phyloP scores from a whole-genome alignment of 2,797 vertebrate species.

The Rhincodon typus region DNA sequence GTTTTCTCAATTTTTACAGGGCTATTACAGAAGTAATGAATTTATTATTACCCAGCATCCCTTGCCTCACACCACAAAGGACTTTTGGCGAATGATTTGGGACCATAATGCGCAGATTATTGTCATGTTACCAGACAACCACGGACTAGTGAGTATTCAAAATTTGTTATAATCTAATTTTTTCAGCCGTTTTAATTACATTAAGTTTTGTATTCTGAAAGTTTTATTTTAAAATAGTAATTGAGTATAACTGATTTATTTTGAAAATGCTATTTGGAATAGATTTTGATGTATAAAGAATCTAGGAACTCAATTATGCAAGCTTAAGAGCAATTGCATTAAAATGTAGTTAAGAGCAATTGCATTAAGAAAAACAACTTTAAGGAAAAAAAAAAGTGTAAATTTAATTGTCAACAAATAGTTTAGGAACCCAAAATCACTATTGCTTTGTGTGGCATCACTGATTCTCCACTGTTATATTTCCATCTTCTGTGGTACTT shows the following conservation, averaged over 20 bases:
- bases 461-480: not conserved
- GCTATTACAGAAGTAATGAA: conserved; percentile 96
- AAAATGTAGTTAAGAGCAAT: not conserved
- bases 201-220: not conserved
- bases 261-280: not conserved
- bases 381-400: not conserved
- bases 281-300: not conserved
- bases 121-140: conserved; percentile 97
- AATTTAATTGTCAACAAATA: not conserved
- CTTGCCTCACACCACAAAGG: conserved; percentile 93
- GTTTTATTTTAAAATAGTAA: not conserved
- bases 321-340: not conserved
- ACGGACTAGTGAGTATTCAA: conserved; percentile 75
- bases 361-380: not conserved
- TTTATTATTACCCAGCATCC: conserved; percentile 99
- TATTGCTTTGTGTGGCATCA: not conserved
- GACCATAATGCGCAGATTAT: conserved; percentile 98
- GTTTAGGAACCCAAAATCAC: not conserved
- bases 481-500: not conserved
- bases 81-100: conserved; percentile 99
- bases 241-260: not conserved
- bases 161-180: not conserved
- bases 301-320: not conserved
- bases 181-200: not conserved
- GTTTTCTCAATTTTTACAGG: conserved; percentile 58